A percentile compares a stretch with the other conserved stretches of the same genome.
Evolutionary conservation across 1,140 invertebrate genomes (phyloP).

Genomic region (Pseudomyrmex pallidus): DNA sequence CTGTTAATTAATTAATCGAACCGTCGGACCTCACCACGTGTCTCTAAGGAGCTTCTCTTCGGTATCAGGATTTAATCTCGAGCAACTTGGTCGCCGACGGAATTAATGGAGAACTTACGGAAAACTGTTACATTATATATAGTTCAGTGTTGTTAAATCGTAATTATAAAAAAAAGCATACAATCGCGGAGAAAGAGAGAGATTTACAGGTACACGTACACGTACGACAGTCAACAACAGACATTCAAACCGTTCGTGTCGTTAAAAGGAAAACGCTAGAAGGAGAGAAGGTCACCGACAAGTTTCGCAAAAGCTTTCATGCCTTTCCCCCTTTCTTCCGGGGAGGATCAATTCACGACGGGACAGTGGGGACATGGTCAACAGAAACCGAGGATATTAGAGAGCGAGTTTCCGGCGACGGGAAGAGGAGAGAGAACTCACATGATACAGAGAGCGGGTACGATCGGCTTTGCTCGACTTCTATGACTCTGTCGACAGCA

Average conservation of each 20-base stretch:
- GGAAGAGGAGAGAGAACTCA: constrained; percentile 3
- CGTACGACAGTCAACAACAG: too few relatives aligned
- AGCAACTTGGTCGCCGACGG: background rate
- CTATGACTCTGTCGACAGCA: constrained; percentile 42
- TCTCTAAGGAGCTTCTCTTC: background rate
- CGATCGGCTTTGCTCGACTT: constrained; percentile 55
- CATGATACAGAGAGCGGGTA: constrained; percentile 19
- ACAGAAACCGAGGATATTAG: constrained; percentile 43
- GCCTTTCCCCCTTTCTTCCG: too few relatives aligned
- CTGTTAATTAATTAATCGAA: constrained; percentile 59
- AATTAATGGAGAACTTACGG: background rate
- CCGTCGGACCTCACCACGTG: background rate
- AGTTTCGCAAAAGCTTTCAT: background rate
- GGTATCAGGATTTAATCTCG: constrained; percentile 6
- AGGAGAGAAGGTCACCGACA: background rate
- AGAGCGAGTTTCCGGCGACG: background rate
- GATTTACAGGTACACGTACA: too few relatives aligned
- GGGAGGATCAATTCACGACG: too few relatives aligned
- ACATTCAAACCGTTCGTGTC: too few relatives aligned
- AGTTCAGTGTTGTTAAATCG: background rate
- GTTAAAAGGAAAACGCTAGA: too few relatives aligned
- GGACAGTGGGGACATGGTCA: too few relatives aligned
- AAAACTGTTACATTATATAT: background rate
- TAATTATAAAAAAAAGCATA: too few relatives aligned
- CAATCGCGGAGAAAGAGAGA: too few relatives aligned